Base-by-base conservation (phyloP, 1,140 invertebrate species). In the Neodiprion fabricii region DNA sequence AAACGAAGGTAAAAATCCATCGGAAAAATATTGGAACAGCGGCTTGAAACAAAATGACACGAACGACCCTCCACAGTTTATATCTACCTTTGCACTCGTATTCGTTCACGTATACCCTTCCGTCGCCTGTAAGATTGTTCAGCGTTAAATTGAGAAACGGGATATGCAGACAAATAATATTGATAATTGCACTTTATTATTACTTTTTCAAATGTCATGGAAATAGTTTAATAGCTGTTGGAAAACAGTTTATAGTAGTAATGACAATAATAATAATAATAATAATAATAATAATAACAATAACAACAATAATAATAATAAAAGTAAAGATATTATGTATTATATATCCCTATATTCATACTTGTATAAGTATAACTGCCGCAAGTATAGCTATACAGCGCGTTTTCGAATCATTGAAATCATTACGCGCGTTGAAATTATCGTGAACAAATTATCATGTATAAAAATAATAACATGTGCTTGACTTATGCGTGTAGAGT, bases 351-450 rank as follows among this genome's bases (percentile, higher is more conserved):
- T 40, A 40, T 40, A 40, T 40, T 40, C 28, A 40, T 40, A 40
- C 67, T 72, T 68, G 66, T 66, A 75, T 81, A 79, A 77, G 78
- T 79, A 78, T 76, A 78, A 78, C 73, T 81, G 80, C 77, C 78
- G 76, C 72, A 76, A 77, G 65, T 69, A 65, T 61, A 69, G 67
- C 47, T 73, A 40, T 40, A 28, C 14, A 21, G 21, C 17, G 10
- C 23, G 10, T 28, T 69, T 4, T 61, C 11, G 9, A 61, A 8
- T 40, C 0, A 40, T 40, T 40, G 28, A 40, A 40, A 40, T 40
- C 28, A 40, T 40, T 40, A 40, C 28, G 28, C 28, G 28, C 28
- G 28, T 40, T 40, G 5, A 40, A 40, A 2, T 40, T 40, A 40
- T 40, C 28, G 28, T 40, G 28, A 40, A 40, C 28, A 5, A 40